A percentile compares a stretch with the other conserved stretches of the same genome.
Evolutionary conservation across 2,888 invertebrate genomes (phyloP).

Genomic region (Halictus ligatus): DNA sequence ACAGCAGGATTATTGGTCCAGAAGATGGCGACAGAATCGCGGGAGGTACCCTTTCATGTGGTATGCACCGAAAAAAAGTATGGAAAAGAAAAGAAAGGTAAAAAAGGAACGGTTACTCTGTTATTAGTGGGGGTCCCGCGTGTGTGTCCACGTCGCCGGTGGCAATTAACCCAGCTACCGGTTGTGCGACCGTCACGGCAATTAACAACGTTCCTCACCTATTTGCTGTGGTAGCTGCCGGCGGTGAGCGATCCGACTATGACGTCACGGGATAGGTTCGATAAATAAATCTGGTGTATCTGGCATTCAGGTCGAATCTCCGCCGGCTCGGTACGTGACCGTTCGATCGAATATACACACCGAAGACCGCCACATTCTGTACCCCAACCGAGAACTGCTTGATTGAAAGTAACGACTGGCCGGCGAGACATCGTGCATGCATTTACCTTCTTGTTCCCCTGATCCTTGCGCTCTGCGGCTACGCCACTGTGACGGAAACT

Average conservation of each 20-base stretch:
- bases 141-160: slow-evolving; percentile 46
- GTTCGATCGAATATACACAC: slow-evolving; percentile 46
- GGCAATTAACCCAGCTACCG: slow-evolving; percentile 72
- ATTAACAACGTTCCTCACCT: slow-evolving; percentile 69
- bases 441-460: slow-evolving; percentile 69
- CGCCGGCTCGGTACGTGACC: slow-evolving; percentile 58
- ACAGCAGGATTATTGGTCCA: background rate
- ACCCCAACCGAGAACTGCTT: slow-evolving; percentile 55
- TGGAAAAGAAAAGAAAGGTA: slow-evolving; percentile 39
- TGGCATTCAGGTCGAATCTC: slow-evolving; percentile 70
- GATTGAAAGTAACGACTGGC: slow-evolving; percentile 79
- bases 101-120: slow-evolving; percentile 50
- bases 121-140: slow-evolving; percentile 62
- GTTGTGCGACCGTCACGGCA: slow-evolving; percentile 63
- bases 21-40: slow-evolving; percentile 26
- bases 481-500: background rate
- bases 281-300: slow-evolving; percentile 62
- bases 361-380: slow-evolving; percentile 34
- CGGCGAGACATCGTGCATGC: slow-evolving; percentile 71
- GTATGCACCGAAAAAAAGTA: slow-evolving; percentile 5
- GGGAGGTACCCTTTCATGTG: slow-evolving; percentile 40
- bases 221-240: slow-evolving; percentile 32
- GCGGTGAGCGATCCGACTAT: slow-evolving; percentile 53
- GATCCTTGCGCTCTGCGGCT: slow-evolving; percentile 5
- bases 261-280: slow-evolving; percentile 58